A percentile compares a stretch with the other conserved stretches of the same genome.
Evolutionary conservation across 2,113 vertebrate species (phyloP).

Genomic region (Etia nguti): DNA sequence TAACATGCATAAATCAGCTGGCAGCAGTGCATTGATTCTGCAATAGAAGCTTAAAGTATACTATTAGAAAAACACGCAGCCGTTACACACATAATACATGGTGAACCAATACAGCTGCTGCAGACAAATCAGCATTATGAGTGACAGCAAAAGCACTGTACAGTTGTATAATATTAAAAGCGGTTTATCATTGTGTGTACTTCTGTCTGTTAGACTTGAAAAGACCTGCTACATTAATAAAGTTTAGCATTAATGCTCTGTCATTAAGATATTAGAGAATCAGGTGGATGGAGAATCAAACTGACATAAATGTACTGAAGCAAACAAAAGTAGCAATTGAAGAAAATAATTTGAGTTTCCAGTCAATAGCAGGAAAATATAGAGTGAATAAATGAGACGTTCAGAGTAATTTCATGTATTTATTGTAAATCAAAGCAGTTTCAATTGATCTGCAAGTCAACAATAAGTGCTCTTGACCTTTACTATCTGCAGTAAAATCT

Average conservation of each 20-base stretch:
- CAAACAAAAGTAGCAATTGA: not conserved
- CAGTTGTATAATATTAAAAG: not conserved
- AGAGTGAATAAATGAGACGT: not conserved
- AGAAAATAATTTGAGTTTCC: not conserved
- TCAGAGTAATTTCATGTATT: not conserved
- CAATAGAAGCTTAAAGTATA: not conserved
- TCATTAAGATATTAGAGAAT: not conserved
- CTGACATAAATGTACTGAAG: not conserved
- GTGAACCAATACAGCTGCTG: not conserved
- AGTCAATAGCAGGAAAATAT: not conserved
- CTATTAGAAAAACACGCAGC: not conserved
- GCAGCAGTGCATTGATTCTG: not conserved
- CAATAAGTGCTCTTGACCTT: not conserved
- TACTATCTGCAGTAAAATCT: not conserved
- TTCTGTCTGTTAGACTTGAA: not conserved
- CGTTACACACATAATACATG: not conserved
- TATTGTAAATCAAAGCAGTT: not conserved
- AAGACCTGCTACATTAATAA: not conserved
- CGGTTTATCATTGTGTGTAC: not conserved
- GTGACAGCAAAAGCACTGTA: not conserved
- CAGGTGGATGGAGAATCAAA: not conserved
- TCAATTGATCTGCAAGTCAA: not conserved
- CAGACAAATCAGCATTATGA: not conserved
- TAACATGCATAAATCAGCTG: not conserved
- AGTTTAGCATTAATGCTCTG: not conserved